Conservation (phyloP, 2,113 vertebrate genomes). For the Sceloporus undulatus region DNA sequence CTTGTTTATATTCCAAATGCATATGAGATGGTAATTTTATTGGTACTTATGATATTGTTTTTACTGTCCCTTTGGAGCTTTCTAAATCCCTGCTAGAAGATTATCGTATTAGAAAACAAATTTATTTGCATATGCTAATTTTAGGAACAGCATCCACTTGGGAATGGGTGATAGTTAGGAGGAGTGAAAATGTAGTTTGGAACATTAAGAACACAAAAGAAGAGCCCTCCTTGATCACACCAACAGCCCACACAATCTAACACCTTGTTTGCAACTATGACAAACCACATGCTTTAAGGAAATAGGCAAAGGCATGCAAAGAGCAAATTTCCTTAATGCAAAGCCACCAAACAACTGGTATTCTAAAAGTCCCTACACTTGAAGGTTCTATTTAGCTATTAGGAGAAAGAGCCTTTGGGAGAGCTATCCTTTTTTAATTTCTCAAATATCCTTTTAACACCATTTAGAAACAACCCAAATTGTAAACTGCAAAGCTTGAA, state of each 20-base stretch:
- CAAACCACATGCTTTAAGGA: background rate
- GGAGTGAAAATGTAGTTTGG: background rate
- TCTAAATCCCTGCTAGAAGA: constrained; percentile 22
- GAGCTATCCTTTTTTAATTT: background rate
- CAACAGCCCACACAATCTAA: background rate
- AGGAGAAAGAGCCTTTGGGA: background rate
- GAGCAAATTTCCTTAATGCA: background rate
- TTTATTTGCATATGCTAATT: constrained; percentile 34
- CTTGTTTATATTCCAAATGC: constrained; percentile 43
- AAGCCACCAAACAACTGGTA: background rate
- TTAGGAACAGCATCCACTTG: background rate
- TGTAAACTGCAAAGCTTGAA: background rate
- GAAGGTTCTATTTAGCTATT: background rate
- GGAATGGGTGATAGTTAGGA: constrained; percentile 19
- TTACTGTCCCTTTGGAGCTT: constrained; percentile 36
- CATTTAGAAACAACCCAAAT: background rate
- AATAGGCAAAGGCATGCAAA: background rate
- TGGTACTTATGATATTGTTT: constrained; percentile 12
- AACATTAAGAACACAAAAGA: background rate
- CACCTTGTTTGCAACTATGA: background rate
- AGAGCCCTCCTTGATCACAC: background rate
- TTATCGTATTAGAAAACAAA: constrained; percentile 15
- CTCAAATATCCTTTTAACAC: background rate
- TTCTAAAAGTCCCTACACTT: background rate
- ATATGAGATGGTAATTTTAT: constrained; percentile 31